These are phyloP conservation scores for Pithys albifrons DNA, from an alignment of 2,113 vertebrate species.

Conservation along the genomic window DNA sequence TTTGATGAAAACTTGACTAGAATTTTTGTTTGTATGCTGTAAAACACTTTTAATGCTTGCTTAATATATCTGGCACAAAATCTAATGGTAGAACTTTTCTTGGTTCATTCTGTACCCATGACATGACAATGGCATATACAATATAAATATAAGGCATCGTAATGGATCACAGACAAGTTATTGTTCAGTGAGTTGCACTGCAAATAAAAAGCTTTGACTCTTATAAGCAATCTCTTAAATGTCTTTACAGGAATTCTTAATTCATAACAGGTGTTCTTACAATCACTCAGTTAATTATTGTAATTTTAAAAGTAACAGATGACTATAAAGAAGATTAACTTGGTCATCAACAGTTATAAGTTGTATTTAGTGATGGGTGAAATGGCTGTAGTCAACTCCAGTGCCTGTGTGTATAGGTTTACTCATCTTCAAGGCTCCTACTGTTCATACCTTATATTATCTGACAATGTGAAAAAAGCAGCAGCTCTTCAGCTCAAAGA, in stretches of 20 bases:
- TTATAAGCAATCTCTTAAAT: neutral
- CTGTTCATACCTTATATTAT: neutral
- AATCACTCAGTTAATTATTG: neutral
- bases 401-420: neutral
- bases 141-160: conserved; percentile 1
- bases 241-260: conserved; percentile 10
- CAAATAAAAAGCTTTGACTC: conserved; percentile 15
- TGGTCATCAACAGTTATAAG: neutral
- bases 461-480: neutral
- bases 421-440: neutral
- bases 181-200: neutral
- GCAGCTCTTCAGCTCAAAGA: neutral
- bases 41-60: neutral
- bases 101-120: neutral
- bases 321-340: neutral
- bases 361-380: neutral
- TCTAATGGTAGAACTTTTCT: neutral
- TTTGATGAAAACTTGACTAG: conserved; percentile 5
- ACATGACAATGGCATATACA: neutral
- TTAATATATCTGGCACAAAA: conserved; percentile 15
- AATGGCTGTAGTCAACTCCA: neutral
- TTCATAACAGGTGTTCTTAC: neutral
- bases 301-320: neutral
- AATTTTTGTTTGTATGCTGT: neutral
- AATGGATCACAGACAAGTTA: neutral